Evolutionary conservation across 2,797 vertebrate species (phyloP).

Genomic region (Chromobotia macracanthus): DNA sequence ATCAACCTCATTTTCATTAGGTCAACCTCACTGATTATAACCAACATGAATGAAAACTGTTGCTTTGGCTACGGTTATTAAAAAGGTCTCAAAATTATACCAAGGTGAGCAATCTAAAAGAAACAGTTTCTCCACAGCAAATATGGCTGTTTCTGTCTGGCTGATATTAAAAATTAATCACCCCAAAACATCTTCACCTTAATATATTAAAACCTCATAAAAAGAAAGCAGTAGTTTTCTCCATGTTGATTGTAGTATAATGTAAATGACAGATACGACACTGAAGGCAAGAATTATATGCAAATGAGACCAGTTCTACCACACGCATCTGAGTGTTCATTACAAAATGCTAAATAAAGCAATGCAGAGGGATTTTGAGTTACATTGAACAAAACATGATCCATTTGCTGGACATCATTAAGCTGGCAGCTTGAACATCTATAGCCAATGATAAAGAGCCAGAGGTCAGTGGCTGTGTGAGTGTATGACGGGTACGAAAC

Average conservation of each 20-base stretch:
- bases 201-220: background rate
- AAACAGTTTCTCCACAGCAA: background rate
- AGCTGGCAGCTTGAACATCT: constrained; percentile 7
- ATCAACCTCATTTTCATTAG: background rate
- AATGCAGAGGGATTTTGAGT: background rate
- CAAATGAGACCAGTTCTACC: background rate
- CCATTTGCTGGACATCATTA: background rate
- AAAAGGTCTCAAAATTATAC: background rate
- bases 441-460: constrained; percentile 17
- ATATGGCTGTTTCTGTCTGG: background rate
- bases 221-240: constrained; percentile 24
- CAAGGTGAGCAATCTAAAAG: background rate
- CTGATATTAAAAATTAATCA: background rate
- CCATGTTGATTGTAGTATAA: constrained; percentile 17
- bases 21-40: background rate
- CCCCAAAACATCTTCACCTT: background rate
- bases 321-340: constrained; percentile 1
- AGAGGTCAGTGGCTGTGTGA: constrained; percentile 2
- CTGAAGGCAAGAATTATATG: constrained; percentile 1
- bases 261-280: background rate
- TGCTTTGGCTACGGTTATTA: background rate
- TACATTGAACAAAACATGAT: background rate
- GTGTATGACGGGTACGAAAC: background rate
- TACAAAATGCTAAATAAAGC: constrained; percentile 1
- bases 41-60: background rate